Evolutionary conservation across 2,797 vertebrate genomes (phyloP), one percentile per base, ranked within the genome.

Genomic region (Decapterus maruadsi): DNA sequence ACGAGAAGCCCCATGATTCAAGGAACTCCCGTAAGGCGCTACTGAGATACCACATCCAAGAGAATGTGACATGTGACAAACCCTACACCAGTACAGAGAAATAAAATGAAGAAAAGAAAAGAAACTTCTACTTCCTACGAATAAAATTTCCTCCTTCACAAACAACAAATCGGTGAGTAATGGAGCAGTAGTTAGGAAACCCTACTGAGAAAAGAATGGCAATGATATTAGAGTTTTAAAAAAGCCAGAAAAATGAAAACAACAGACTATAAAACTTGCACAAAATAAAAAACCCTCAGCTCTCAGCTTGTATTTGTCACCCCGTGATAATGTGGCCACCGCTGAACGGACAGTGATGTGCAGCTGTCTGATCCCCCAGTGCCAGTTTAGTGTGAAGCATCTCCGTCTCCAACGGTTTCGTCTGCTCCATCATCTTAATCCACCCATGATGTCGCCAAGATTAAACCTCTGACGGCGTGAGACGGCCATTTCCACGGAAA

Each of bases 381-480:
- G 40, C 31, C 17, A 54, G 17, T 81, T 78, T 63, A 19, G 58
- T 42, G 40, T 55, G 55, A 68, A 70, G 75, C 14, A 54, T 69
- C 68, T 75, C 57, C 1, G 8, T 17, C 8, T 75, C 51, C 54
- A 55, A 51, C 75, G 20, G 76, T 61, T 81, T 65, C 46, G 68
- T 66, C 75, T 63, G 77, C 91, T 91, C 77, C 82, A 84, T 91
- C 87, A 82, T 72, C 75, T 66, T 84, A 85, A 86, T 85, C 78
- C 60, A 60, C 54, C 76, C 68, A 59, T 71, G 85, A 88, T 77
- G 77, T 80, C 72, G 56, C 64, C 42, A 68, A 88, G 84, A 90
- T 83, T 75, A 84, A 83, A 89, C 78, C 81, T 78, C 72, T 82
- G 80, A 56, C 82, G 76, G 80, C 77, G 58, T 70, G 81, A 76